These are phyloP conservation scores for Calameuta idolon DNA, from an alignment of 2,888 invertebrate genomes.

Conservation along the genomic window DNA sequence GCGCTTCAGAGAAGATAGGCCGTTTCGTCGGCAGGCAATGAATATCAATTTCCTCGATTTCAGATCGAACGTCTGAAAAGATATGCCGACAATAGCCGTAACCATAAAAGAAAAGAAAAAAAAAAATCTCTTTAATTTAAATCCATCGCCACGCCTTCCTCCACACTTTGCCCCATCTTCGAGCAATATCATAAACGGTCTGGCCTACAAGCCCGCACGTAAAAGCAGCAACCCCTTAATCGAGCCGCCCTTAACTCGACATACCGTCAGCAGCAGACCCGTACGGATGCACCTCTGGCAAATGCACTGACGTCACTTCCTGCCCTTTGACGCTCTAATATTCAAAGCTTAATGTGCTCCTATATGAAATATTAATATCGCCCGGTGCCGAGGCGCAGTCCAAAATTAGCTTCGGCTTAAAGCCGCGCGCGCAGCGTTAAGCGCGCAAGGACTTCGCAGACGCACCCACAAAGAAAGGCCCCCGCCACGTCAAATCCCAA, in stretches of 20 bases:
- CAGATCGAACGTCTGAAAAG: neutral
- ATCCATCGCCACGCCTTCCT: neutral
- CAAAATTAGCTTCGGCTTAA: slow-evolving; percentile 1
- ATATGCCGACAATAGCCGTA: neutral
- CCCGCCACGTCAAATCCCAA: neutral
- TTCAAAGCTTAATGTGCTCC: neutral
- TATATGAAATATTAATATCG: slow-evolving; percentile 5
- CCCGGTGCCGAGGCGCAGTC: neutral
- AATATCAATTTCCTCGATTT: neutral
- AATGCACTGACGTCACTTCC: slow-evolving; percentile 6
- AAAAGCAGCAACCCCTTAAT: neutral
- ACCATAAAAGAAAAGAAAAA: neutral
- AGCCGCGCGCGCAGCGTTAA: neutral
- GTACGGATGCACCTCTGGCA: neutral
- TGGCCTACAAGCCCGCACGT: neutral
- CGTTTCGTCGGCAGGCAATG: neutral
- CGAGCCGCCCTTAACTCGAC: neutral
- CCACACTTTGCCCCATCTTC: too few species aligned
- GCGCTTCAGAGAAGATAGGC: neutral
- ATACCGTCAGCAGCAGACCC: neutral
- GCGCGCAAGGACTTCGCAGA: neutral
- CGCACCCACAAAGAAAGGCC: neutral
- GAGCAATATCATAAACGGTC: neutral
- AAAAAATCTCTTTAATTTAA: neutral
- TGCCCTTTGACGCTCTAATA: slow-evolving; percentile 9